phyloP scores from a whole-genome alignment of 2,113 vertebrate species.

The Corythornis madagascariensis region DNA sequence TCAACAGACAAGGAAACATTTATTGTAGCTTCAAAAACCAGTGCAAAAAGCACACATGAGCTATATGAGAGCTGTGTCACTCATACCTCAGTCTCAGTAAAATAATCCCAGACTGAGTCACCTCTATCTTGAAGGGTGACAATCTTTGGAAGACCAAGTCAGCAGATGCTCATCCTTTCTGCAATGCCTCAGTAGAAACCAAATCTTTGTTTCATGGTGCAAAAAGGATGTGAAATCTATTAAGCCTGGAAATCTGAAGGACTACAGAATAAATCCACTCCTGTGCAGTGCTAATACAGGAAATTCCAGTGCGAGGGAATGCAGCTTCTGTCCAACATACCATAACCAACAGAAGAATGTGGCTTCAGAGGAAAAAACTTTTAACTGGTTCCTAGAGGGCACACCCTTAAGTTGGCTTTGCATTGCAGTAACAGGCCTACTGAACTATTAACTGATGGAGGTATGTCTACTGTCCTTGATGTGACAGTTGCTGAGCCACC shows the following conservation, averaged over 20 bases:
- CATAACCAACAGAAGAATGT: conserved; percentile 34
- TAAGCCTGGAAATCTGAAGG: conserved; percentile 16
- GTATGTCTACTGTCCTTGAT: background rate
- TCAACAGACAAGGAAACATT: background rate
- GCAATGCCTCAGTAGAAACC: background rate
- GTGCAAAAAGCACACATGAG: background rate
- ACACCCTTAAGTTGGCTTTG: background rate
- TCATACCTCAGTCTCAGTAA: background rate
- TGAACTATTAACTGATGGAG: background rate
- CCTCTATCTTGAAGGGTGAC: background rate
- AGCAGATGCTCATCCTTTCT: background rate
- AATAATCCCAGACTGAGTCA: background rate
- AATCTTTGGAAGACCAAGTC: background rate
- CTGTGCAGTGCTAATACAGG: conserved; percentile 49
- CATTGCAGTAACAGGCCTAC: background rate
- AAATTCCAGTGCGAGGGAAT: conserved; percentile 55
- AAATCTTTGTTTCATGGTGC: background rate
- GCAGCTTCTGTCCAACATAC: conserved; percentile 41
- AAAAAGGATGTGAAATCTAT: conserved; percentile 18
- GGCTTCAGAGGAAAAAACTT: background rate
- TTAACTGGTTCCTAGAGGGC: conserved; percentile 12
- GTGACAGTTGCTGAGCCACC: background rate
- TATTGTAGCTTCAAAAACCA: background rate
- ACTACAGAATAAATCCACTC: conserved; percentile 34
- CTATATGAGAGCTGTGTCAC: background rate